A percentile compares a stretch with the other conserved stretches of the same genome.
Conservation (phyloP, 2,113 vertebrate genomes). For the Anarhynchus alexandrinus region DNA sequence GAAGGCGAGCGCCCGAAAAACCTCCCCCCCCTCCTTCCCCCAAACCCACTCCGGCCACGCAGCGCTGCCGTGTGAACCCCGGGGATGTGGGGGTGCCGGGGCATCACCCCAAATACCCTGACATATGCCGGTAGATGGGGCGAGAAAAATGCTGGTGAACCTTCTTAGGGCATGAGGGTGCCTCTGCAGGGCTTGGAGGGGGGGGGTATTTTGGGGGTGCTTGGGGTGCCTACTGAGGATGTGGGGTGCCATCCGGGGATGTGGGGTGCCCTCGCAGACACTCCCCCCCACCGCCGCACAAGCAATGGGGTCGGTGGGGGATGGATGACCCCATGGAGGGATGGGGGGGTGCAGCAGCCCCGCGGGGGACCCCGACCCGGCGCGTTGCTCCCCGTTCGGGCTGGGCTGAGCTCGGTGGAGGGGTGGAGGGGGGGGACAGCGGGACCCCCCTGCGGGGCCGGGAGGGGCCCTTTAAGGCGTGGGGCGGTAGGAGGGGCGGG, state of each 20-base stretch:
- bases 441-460: neutral
- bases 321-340: fast-evolving
- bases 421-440: neutral
- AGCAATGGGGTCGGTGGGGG: fast-evolving
- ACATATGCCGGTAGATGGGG: fast-evolving
- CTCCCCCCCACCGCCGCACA: fast-evolving
- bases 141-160: fast-evolving
- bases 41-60: too few relatives aligned
- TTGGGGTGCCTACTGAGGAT: neutral
- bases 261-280: neutral
- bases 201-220: neutral
- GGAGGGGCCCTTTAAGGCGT: neutral
- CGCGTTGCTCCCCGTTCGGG: too few relatives aligned
- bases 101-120: neutral
- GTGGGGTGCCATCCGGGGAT: neutral
- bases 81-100: neutral
- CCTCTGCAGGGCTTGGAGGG: neutral
- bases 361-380: neutral
- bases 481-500: neutral
- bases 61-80: neutral
- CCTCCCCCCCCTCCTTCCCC: fast-evolving
- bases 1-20: fast-evolving
- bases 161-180: neutral
- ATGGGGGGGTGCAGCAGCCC: too few relatives aligned
- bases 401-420: too few relatives aligned